Evolutionary conservation across 2,113 vertebrate genomes (phyloP).

Genomic region (Boulengeromyrus knoepffleri): DNA sequence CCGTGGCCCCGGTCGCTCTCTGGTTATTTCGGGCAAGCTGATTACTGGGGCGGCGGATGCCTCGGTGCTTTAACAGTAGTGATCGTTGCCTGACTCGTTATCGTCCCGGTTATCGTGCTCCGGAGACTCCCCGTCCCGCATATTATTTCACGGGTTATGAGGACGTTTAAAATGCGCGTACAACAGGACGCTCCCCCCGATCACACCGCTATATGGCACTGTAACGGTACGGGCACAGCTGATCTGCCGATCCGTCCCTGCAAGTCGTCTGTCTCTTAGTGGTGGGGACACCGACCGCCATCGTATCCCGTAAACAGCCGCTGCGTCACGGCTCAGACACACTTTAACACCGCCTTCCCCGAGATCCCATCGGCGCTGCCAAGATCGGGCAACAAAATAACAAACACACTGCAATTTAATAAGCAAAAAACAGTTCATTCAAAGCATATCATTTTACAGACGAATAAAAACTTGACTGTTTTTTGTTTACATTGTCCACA

Average conservation of each 20-base stretch:
- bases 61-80: conserved; percentile 32
- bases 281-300: conserved; percentile 51
- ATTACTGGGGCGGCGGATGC: conserved; percentile 10
- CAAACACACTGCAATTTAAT: not conserved
- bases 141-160: conserved; percentile 31
- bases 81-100: conserved; percentile 36
- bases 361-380: not conserved
- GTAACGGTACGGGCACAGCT: not conserved
- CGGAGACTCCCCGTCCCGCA: conserved; percentile 44
- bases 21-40: not conserved
- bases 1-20: not conserved
- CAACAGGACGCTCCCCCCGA: conserved; percentile 23
- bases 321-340: conserved; percentile 50
- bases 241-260: conserved; percentile 49
- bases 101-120: conserved; percentile 44
- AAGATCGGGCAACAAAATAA: not conserved
- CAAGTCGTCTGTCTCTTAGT: conserved; percentile 47
- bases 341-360: conserved; percentile 15
- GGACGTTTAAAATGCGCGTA: conserved; percentile 5
- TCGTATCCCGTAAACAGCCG: conserved; percentile 42
- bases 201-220: conserved; percentile 36
- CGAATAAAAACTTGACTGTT: not conserved
- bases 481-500: not conserved
- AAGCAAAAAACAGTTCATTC: not conserved
- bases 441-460: not conserved